A percentile compares a stretch with the other conserved stretches of the same genome.
Evolutionary conservation across 2,797 vertebrate genomes (phyloP).

Genomic region (Eulemur coronatus): DNA sequence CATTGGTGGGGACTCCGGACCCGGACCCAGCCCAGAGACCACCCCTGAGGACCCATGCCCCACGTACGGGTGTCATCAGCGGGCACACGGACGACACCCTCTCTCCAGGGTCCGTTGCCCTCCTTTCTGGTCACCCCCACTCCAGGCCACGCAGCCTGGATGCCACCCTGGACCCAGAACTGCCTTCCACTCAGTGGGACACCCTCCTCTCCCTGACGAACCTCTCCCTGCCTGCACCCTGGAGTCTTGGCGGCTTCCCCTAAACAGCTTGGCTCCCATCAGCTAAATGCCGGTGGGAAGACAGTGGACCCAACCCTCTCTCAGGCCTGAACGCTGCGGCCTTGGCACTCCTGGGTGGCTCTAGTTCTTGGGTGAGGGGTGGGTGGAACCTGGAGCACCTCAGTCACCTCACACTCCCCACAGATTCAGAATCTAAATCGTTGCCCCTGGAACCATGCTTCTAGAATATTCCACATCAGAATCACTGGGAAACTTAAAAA

Average conservation of each 20-base stretch:
- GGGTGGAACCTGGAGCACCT: not conserved
- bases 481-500: not conserved
- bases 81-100: not conserved
- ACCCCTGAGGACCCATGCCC: not conserved
- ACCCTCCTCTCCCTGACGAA: not conserved
- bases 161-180: not conserved
- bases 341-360: too few species aligned
- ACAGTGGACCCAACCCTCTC: too few species aligned
- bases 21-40: not conserved
- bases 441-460: not conserved
- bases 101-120: not conserved
- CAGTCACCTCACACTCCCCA: not conserved
- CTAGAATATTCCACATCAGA: not conserved
- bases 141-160: not conserved
- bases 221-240: not conserved
- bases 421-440: not conserved
- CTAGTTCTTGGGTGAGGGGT: not conserved
- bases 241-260: not conserved
- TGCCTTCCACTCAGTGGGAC: not conserved
- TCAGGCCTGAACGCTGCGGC: not conserved
- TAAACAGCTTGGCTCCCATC: not conserved
- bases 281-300: not conserved
- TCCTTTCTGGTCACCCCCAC: not conserved
- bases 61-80: not conserved
- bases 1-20: too few species aligned